Evolutionary conservation across 2,113 vertebrate species (phyloP), one percentile per base, ranked within the genome.

Genomic region (Oreotrochilus melanogaster): DNA sequence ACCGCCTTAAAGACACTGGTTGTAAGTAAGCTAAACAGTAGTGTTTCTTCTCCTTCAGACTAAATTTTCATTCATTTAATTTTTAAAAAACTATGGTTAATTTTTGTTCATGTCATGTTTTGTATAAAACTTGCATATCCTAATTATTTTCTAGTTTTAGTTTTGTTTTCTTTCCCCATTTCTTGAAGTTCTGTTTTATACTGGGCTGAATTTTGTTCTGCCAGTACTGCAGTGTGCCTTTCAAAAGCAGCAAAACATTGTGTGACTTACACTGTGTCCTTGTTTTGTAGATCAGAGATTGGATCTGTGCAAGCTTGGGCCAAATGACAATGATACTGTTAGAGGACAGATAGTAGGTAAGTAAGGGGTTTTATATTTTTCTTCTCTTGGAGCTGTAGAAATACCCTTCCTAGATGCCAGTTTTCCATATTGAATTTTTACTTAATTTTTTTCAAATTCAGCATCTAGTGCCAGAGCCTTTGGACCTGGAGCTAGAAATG

Each of bases 1-100:
- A 99, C 96, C 99, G 99, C 97, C 99, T 99, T 95, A 99, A 99
- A 98, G 99, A 99, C 98, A 99, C 99, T 84, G 99, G 99, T 97
- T 99, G 99, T 99, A 97, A 99, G 99, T 99, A 98, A 89, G 96
- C 86, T 71, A 12, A 39, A 45, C 75, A 33, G 1, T 17, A 27
- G 31, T 21, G 18, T 58, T 91, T 82, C 18, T 85, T 82, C 35
- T 35, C 54, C 86, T 47, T 54, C 80, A 80, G 35, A 54, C 33
- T 37, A 30, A 58, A 60, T 50, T 53, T 56, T 24, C 54, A 18
- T 37, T 35, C 15, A 18, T 30, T 42, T 24, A 4, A 30, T 39
- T 80, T 69, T 56, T 22, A 51, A 58, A 51, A 30, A 39, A 30
- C 45, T n/a, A 12, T 21, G 50, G n/a, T 22, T 88, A 53, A 11